A percentile compares a stretch with the other conserved stretches of the same genome.
These are phyloP conservation scores for Urocitellus parryii DNA, from an alignment of 2,113 vertebrate species.

Conservation along the genomic window DNA sequence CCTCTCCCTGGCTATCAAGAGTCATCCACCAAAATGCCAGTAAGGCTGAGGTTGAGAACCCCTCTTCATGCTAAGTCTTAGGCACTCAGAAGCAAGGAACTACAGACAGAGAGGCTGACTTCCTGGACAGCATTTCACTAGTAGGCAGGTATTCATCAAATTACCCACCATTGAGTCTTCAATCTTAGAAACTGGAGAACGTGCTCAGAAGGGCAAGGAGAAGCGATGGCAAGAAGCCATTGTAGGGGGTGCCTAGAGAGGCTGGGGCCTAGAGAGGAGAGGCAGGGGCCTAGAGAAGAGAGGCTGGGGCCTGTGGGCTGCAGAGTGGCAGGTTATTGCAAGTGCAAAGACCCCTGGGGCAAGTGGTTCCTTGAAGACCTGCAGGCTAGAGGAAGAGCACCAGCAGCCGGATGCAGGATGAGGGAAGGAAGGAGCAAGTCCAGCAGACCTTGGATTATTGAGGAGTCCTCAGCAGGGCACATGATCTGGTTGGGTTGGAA, in stretches of 20 bases:
- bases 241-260: neutral
- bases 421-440: neutral
- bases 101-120: too few species aligned
- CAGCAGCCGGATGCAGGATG: rapidly evolving
- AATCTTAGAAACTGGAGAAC: neutral
- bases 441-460: neutral
- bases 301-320: neutral
- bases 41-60: neutral
- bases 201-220: neutral
- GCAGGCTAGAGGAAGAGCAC: neutral
- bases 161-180: neutral
- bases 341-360: rapidly evolving
- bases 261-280: neutral
- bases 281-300: neutral
- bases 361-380: neutral
- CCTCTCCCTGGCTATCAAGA: neutral
- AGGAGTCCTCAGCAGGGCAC: neutral
- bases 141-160: too few species aligned
- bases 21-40: neutral
- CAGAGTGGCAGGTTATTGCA: neutral
- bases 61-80: neutral
- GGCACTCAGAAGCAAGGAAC: neutral
- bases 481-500: neutral
- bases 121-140: rapidly evolving
- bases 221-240: neutral